Evolutionary conservation across 2,113 vertebrate genomes (phyloP).

Genomic region (Campylomormyrus numenius): DNA sequence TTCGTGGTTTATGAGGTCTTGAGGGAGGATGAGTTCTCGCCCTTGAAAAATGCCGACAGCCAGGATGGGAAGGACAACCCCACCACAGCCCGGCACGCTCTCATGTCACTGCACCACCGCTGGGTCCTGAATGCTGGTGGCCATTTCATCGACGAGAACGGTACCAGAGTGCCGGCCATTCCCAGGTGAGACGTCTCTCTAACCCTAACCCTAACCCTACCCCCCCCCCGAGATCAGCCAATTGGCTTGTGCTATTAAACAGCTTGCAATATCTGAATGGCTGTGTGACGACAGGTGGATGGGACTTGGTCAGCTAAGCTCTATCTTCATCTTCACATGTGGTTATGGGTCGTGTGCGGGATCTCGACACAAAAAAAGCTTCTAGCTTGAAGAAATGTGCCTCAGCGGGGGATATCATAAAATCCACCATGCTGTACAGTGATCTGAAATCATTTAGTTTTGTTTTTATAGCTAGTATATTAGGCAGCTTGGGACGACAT

Average conservation of each 20-base stretch:
- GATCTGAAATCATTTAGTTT: background rate
- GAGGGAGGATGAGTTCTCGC: conserved; percentile 91
- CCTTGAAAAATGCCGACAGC: conserved; percentile 89
- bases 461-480: background rate
- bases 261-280: background rate
- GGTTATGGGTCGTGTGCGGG: background rate
- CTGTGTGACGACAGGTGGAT: background rate
- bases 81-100: conserved; percentile 79
- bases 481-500: background rate
- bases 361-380: background rate
- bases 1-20: conserved; percentile 91
- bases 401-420: background rate
- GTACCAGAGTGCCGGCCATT: conserved; percentile 81
- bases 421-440: background rate
- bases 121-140: conserved; percentile 93
- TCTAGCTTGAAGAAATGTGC: background rate
- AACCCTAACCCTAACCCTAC: background rate
- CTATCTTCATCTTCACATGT: background rate
- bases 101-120: conserved; percentile 94
- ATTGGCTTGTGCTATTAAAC: background rate
- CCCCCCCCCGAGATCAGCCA: background rate
- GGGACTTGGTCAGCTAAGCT: background rate
- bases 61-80: conserved; percentile 95
- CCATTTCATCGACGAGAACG: conserved; percentile 88
- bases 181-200: conserved; percentile 68